Conservation (phyloP, 2,113 vertebrate genomes). For the Chaetorhynchus papuensis region DNA sequence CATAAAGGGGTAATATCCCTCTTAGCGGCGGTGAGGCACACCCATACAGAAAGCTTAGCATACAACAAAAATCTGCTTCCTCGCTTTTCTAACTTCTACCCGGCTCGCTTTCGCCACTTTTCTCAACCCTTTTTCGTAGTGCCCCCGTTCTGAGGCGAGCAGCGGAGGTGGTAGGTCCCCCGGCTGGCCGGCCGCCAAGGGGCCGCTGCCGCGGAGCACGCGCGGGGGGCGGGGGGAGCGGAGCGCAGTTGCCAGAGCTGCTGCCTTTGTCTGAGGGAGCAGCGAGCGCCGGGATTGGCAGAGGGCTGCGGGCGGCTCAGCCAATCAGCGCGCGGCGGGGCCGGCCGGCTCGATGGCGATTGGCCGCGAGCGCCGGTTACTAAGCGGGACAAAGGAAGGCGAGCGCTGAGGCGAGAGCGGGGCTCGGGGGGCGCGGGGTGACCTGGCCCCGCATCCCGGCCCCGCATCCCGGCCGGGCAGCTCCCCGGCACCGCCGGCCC, state of each 20-base stretch:
- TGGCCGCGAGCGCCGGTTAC: slow-evolving; percentile 69
- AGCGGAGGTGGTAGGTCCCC: neutral
- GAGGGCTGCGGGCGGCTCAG: neutral
- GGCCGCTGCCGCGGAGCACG: slow-evolving; percentile 6
- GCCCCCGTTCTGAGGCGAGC: neutral
- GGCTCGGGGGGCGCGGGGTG: neutral
- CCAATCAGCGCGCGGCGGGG: slow-evolving; percentile 53
- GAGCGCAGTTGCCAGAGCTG: slow-evolving; percentile 63
- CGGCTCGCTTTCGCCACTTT: neutral
- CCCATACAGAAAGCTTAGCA: fast-evolving
- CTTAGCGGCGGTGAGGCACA: fast-evolving
- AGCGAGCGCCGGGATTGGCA: slow-evolving; percentile 32
- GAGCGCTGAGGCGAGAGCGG: slow-evolving; percentile 1
- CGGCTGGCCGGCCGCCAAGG: slow-evolving; percentile 7
- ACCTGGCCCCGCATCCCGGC: neutral
- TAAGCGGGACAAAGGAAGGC: slow-evolving; percentile 74
- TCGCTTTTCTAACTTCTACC: neutral
- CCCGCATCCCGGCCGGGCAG: too few species aligned
- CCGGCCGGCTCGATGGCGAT: slow-evolving; percentile 50
- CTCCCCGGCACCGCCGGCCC: neutral
- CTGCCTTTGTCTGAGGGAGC: slow-evolving; percentile 61
- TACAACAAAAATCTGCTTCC: fast-evolving
- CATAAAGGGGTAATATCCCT: fast-evolving
- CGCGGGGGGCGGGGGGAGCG: neutral
- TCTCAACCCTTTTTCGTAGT: neutral